These are phyloP conservation scores for Heteractis magnifica DNA, from an alignment of 92 coral and sea anemone genomes.

Conservation along the genomic window DNA sequence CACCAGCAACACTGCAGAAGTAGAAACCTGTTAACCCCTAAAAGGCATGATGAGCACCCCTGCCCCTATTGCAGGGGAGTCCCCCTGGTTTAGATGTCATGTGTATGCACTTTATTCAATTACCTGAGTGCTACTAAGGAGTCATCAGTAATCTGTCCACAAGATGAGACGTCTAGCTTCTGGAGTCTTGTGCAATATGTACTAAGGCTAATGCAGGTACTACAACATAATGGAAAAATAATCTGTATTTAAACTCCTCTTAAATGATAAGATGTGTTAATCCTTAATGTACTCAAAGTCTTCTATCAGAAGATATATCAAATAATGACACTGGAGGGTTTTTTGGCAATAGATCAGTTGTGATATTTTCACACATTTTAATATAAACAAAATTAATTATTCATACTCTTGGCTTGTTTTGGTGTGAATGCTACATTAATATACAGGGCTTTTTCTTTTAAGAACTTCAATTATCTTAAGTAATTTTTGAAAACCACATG, in stretches of 20 bases:
- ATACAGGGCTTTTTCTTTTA: neutral
- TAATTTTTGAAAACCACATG: neutral
- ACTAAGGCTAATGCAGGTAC: constrained; percentile 91
- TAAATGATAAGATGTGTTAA: neutral
- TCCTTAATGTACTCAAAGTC: neutral
- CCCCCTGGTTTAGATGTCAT: neutral
- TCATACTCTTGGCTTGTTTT: neutral
- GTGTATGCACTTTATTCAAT: neutral
- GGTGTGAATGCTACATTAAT: neutral
- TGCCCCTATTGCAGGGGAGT: too few species aligned
- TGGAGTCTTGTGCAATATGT: constrained; percentile 78
- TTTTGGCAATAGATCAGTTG: too few species aligned
- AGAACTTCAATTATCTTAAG: neutral
- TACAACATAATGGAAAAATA: constrained; percentile 28
- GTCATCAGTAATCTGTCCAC: constrained; percentile 94
- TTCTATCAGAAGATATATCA: too few species aligned
- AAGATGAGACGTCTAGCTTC: constrained; percentile 85
- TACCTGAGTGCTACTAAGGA: constrained; percentile 94
- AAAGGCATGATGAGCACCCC: too few species aligned
- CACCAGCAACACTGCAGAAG: too few species aligned
- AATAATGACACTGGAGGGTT: too few species aligned
- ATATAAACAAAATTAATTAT: too few species aligned
- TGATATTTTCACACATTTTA: neutral
- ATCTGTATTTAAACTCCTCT: neutral
- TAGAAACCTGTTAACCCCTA: too few species aligned